Evolutionary conservation across 2,888 invertebrate genomes (phyloP).

Genomic region (Meloe dianella): DNA sequence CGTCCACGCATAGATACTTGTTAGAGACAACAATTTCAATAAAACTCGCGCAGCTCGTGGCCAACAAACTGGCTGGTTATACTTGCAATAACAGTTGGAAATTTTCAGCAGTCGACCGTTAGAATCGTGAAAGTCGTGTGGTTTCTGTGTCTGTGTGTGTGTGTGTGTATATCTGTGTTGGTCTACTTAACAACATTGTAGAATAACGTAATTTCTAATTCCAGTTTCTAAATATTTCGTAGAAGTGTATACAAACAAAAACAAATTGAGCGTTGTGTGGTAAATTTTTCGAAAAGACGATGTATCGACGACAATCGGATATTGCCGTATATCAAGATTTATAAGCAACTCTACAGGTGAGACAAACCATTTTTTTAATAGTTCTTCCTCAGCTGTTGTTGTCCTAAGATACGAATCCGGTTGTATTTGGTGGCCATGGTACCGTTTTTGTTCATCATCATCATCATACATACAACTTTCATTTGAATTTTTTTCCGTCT

Average conservation of each 20-base stretch:
- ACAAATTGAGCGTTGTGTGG: neutral
- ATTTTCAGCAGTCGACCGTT: slow-evolving; percentile 18
- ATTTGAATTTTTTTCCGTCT: neutral
- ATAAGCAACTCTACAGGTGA: neutral
- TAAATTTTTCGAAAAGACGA: neutral
- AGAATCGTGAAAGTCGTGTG: neutral
- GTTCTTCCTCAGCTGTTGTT: neutral
- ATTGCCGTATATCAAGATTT: neutral
- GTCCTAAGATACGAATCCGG: neutral
- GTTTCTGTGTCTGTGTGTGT: no score
- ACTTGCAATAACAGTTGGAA: slow-evolving; percentile 13
- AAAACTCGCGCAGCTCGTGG: slow-evolving; percentile 30
- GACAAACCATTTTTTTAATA: neutral
- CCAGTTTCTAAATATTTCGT: neutral
- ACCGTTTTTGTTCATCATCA: neutral
- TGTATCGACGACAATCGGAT: neutral
- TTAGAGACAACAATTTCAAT: no score
- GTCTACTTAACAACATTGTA: neutral
- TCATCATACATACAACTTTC: slow-evolving; percentile 8
- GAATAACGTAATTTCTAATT: neutral
- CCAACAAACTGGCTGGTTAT: slow-evolving; percentile 18
- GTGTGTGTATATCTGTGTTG: neutral
- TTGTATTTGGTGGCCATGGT: neutral
- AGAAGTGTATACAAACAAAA: neutral
- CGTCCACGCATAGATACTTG: no score